Percentiles rank a stretch among this genome's conserved stretches.
Conservation (phyloP, 2,797 vertebrate species). For the Lutjanus campechanus region DNA sequence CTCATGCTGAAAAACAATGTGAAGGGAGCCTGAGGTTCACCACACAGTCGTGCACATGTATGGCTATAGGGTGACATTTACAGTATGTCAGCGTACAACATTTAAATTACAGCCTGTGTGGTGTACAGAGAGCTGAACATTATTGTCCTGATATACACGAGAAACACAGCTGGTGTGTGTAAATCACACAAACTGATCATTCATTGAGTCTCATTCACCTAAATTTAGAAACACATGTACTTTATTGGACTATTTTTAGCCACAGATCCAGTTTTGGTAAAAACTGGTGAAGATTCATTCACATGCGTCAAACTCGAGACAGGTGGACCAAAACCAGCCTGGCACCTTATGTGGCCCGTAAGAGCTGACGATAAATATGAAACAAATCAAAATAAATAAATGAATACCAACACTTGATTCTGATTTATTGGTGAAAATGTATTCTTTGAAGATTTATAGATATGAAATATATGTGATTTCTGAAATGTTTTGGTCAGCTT, state of each 20-base stretch:
- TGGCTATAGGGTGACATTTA: slow-evolving; percentile 52
- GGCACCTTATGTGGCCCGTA: too few species aligned
- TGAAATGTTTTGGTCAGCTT: too few species aligned
- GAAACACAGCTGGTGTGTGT: background rate
- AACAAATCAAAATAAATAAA: too few species aligned
- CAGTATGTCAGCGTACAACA: slow-evolving; percentile 47
- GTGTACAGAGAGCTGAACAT: background rate
- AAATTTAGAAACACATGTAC: slow-evolving; percentile 23
- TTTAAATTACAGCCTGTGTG: slow-evolving; percentile 36
- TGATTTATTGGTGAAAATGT: too few species aligned
- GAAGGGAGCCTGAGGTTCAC: slow-evolving; percentile 48
- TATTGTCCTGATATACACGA: too few species aligned
- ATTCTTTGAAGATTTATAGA: too few species aligned
- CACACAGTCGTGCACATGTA: slow-evolving; percentile 28
- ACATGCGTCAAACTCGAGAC: too few species aligned
- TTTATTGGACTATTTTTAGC: slow-evolving; percentile 28
- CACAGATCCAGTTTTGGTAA: background rate
- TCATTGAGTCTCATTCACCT: slow-evolving; percentile 17
- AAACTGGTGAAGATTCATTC: background rate
- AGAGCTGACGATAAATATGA: too few species aligned
- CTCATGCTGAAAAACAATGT: slow-evolving; percentile 35
- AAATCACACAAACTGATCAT: slow-evolving; percentile 7
- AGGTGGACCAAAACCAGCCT: background rate
- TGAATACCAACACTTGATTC: too few species aligned
- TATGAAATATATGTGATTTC: too few species aligned